These are phyloP conservation scores for Lycodopsis pacificus DNA, from an alignment of 2,797 vertebrate genomes.

Conservation along the genomic window DNA sequence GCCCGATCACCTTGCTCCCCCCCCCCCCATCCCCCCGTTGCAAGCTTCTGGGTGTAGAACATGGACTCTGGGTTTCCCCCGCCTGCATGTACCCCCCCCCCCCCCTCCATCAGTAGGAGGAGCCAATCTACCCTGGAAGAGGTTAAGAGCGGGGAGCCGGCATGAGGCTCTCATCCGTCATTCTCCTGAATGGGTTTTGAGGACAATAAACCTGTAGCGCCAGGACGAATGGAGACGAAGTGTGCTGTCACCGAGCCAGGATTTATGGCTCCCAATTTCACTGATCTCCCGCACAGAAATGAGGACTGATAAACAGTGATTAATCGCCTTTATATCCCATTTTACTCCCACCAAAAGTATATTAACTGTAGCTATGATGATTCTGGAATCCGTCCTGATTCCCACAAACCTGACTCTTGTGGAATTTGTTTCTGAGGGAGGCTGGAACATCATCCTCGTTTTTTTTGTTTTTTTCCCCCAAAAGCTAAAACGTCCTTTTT, in stretches of 20 bases:
- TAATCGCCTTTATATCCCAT: conserved; percentile 88
- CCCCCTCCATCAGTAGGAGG: conserved; percentile 57
- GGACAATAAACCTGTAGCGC: conserved; percentile 90
- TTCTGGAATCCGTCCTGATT: conserved; percentile 73
- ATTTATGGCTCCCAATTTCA: conserved; percentile 89
- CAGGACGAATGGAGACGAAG: conserved; percentile 89
- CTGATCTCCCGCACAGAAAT: conserved; percentile 88
- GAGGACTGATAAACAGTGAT: conserved; percentile 90
- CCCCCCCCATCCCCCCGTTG: conserved; percentile 12
- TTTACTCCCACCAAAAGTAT: conserved; percentile 84
- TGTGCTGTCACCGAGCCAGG: conserved; percentile 84
- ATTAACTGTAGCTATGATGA: conserved; percentile 85
- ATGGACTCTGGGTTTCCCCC: conserved; percentile 52
- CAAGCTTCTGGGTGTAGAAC: conserved; percentile 59
- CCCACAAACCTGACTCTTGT: conserved; percentile 12
- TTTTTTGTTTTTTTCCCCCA: not conserved
- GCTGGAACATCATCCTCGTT: not conserved
- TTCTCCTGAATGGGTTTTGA: conserved; percentile 90
- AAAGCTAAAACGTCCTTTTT: conserved; percentile 45
- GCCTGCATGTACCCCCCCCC: conserved; percentile 34
- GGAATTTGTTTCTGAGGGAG: not conserved
- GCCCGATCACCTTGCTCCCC: conserved; percentile 53
- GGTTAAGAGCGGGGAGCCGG: conserved; percentile 74
- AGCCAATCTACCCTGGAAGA: conserved; percentile 69
- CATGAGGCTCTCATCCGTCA: conserved; percentile 84